A percentile compares a stretch with the other conserved stretches of the same genome.
Evolutionary conservation across 1,140 invertebrate genomes (phyloP).

Genomic region (Magallana angulata): DNA sequence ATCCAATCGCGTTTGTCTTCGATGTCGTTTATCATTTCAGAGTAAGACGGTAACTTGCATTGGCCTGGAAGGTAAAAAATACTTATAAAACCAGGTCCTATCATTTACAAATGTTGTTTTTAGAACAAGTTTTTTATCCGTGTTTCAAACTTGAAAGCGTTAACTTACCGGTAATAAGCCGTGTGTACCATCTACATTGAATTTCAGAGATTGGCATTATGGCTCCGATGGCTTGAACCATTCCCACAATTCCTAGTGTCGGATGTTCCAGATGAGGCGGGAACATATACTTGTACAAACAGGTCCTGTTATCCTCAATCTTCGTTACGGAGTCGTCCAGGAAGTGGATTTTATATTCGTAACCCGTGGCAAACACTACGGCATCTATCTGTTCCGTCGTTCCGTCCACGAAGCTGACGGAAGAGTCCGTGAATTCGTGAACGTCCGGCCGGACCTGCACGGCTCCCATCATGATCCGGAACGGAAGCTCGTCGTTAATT

Average conservation of each 20-base stretch:
- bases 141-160: too few relatives aligned
- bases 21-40: constrained; percentile 78
- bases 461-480: constrained; percentile 80
- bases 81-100: too few relatives aligned
- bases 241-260: constrained; percentile 81
- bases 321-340: constrained; percentile 65
- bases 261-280: constrained; percentile 77
- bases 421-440: constrained; percentile 69
- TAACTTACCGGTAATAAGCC: constrained; percentile 66
- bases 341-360: constrained; percentile 74
- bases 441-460: constrained; percentile 78
- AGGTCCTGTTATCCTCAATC: constrained; percentile 75
- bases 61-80: constrained; percentile 54
- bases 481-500: constrained; percentile 82
- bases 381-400: constrained; percentile 71
- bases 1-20: constrained; percentile 71
- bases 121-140: too few relatives aligned
- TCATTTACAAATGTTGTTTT: too few relatives aligned
- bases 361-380: constrained; percentile 77
- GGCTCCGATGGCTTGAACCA: constrained; percentile 82
- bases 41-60: constrained; percentile 62
- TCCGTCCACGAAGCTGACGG: constrained; percentile 62
- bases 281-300: constrained; percentile 81
- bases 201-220: constrained; percentile 82
- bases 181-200: constrained; percentile 79